Base-by-base conservation (phyloP, 2,797 vertebrate species). In the Pampus argenteus region DNA sequence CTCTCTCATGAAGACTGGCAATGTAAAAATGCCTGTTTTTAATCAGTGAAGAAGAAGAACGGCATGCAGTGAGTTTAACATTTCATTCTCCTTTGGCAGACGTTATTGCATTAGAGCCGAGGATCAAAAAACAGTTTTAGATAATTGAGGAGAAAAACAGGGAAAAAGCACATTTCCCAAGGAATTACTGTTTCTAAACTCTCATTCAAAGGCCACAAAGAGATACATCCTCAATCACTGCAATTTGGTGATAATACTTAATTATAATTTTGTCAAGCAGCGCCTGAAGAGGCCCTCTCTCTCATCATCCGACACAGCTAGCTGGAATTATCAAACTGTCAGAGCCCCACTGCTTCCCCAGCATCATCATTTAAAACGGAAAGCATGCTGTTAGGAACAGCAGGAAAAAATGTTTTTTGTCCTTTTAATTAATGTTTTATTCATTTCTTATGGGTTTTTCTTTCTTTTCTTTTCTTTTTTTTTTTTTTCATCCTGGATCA, bases 241-340 rank as follows among this genome's bases (percentile, higher is more conserved):
- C 82, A 89, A 86, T 89, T 90, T 86, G 79, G 73, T 78, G 86
- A 88, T 90, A 88, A 91, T 83, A 56, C 78, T 70, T 89, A 78
- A 89, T 92, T 90, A 82, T 89, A 80, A 90, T 89, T 85, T 76
- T 79, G 81, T 89, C 82, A 82, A 84, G 86, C 66, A 45, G 80
- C 9, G 76, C 77, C 78, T 90, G 84, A 85, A 86, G 85, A 86
- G 81, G 44, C 48, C 59, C 65, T 61, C 55, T 48, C 75, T 71
- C 78, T 79, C 77, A 80, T 84, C 80, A 82, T 69, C 68, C 64
- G 40, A 70, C 78, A 76, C 75, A 84, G 79, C 76, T 20, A 20
- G 65, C 66, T 63, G 57, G 55, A 76, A 83, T 85, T 74, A 85
- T 85, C 74, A 72, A 48, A 64, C 77, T 71, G 77, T 75, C 78